A percentile compares a stretch with the other conserved stretches of the same genome.
Conservation (phyloP, 2,888 invertebrate species). For the Papilio elwesi region DNA sequence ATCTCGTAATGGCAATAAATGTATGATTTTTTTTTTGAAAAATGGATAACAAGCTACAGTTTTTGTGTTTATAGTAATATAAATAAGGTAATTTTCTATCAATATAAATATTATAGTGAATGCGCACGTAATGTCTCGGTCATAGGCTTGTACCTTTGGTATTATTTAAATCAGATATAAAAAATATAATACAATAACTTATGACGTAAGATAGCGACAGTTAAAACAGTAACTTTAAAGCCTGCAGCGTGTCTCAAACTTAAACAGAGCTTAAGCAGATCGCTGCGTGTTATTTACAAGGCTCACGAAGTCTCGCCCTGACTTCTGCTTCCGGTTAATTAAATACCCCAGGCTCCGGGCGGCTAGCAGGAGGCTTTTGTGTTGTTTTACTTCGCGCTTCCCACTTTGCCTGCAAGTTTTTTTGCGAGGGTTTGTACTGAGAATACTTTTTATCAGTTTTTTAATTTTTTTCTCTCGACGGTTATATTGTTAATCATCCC, state of each 20-base stretch:
- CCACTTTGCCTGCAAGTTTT: background rate
- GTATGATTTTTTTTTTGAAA: too few relatives aligned
- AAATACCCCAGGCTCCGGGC: slow-evolving; percentile 17
- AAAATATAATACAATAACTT: background rate
- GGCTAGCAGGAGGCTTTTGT: slow-evolving; percentile 8
- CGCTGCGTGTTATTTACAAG: slow-evolving; percentile 25
- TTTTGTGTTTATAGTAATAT: too few relatives aligned
- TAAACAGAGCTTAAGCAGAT: slow-evolving; percentile 9
- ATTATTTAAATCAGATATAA: too few relatives aligned
- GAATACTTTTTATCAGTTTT: slow-evolving; percentile 22
- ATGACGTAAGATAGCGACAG: background rate
- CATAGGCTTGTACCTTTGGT: too few relatives aligned
- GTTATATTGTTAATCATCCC: slow-evolving; percentile 28
- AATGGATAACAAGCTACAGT: too few relatives aligned
- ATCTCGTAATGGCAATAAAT: too few relatives aligned
- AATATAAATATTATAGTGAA: too few relatives aligned
- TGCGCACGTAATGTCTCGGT: too few relatives aligned
- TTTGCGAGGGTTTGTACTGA: background rate
- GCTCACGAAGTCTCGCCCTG: slow-evolving; percentile 11
- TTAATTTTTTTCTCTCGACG: background rate
- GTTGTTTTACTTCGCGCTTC: slow-evolving; percentile 31
- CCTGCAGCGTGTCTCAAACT: background rate
- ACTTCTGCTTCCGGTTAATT: slow-evolving; percentile 37
- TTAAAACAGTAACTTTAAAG: background rate
- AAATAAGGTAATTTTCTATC: too few relatives aligned